Base-by-base conservation (phyloP, 2,797 vertebrate species). In the Sebastes vulpes region DNA sequence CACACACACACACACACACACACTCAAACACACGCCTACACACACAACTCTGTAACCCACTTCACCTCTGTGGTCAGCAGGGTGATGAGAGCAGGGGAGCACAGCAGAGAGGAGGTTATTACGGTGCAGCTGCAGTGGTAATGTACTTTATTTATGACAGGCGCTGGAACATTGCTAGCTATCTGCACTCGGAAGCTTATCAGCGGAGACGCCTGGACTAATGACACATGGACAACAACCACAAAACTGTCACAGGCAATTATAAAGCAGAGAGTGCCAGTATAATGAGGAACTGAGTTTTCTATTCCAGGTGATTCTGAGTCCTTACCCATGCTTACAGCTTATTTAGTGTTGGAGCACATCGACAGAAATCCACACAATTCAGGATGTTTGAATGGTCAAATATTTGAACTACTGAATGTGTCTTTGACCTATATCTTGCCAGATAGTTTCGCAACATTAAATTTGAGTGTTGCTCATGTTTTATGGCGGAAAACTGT, bases 101-200 rank as follows among this genome's bases (percentile, higher is more conserved):
- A 9, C 68, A 69, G 77, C 82, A 69, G 60, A 81, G 77, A 69
- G 59, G 75, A 86, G 69, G 78, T 85, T 84, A 90, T 85, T 83
- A 76, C 26, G 18, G 75, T 63, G 81, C 81, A 79, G 86, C 86
- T 78, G 69, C 73, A 75, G 72, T 60, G 74, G 61, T 85, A 79
- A 88, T 84, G 89, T 58, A n/a, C 74, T 91, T 88, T 87, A 87
- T 90, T 92, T 89, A 90, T 90, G 86, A 87, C 75, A 32, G 73
- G 59, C 16, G 9, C 79, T 82, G 77, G 79, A 87, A 77, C 80
- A 83, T 82, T 70, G 77, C 65, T 16, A 59, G 68, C 70, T 80
- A 73, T 86, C 83, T 89, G 86, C 77, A 57, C 78, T 85, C 59
- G 26, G 82, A 74, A 56, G 81, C 81, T 84, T 79, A 88, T 90